Base-by-base conservation (phyloP, 2,888 invertebrate genomes). In the Camptogramma bilineatum region DNA sequence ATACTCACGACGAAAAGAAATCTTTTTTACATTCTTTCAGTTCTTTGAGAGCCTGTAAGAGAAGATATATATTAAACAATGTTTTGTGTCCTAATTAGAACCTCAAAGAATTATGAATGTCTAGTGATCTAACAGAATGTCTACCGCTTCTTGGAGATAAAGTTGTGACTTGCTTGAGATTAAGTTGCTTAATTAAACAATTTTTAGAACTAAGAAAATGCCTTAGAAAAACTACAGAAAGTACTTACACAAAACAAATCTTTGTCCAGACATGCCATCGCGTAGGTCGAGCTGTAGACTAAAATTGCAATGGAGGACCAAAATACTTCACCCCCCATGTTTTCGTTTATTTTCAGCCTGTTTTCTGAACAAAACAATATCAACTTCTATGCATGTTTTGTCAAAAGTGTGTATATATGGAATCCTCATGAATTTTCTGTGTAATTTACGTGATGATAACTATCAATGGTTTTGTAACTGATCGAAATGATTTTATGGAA, bases 1-100 rank as follows among this genome's bases (percentile, higher is more conserved):
- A 4, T 75, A 90, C 92, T 82, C 80, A 92, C 92, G 89, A 77
- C 52, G 86, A 80, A 16, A 91, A 68, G 1, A 87, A 85, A 3
- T 79, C 71, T 74, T 92, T 93, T 68, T 87, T 85, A 71, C 90
- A 92, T 77, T 90, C 90, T 70, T 91, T 92, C 78, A 91, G 79
- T 52, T 90, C 91, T 60, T 90, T 88, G 0, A 93, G 67, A 0
- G 88, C 87, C 66, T 92, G 91, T 67, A 91, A 66, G 83, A 54
- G 82, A 62, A 64, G 64, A 63, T 24, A 17, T 48, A 60, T 52
- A 50, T 47, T 47, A 52, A 19, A 54, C 21, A 3, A 21, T 21
- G 21, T 21, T 21, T 21, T 21, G 21, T 21, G n/a, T 21, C 21
- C n/a, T n/a, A n/a, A n/a, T n/a, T n/a, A n/a, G n/a, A n/a, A n/a